Evolutionary conservation across 1,140 invertebrate genomes (phyloP), one percentile per base, ranked within the genome.

Genomic region (Drosophila equinoxialis): DNA sequence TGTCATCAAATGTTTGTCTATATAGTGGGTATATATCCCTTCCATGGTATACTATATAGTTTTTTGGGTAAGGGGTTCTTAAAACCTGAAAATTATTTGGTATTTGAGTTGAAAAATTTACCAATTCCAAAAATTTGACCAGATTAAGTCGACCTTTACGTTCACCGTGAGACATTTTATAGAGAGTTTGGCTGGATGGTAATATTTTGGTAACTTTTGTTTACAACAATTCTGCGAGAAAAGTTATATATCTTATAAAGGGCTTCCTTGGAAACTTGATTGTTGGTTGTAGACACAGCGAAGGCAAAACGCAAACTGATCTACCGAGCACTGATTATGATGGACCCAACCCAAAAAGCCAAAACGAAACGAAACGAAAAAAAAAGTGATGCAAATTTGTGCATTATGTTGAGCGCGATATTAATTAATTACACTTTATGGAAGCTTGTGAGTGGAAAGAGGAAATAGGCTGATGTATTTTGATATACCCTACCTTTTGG

Each of bases 351-450:
- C 45, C 45, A 51, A 51, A 51, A 51, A 23, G 0, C 17, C 45
- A 3, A 51, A 51, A 51, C 45, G 45, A 51, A 17, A 30, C 30
- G 6, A 30, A 30, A 30, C 30, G 6, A 26, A 26, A 5, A 26
- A 48, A 48, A 30, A 67, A 54, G 60, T 41, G 11, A 71, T 77
- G 76, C 59, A 65, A 68, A 75, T 63, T 42, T 63, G 54, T 72
- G 64, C 58, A 67, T 76, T 41, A 54, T 65, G 30, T 13, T 42
- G 55, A 80, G 79, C 65, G 33, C 75, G 57, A 79, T 86, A 91
- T 91, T 91, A 91, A 91, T 91, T 91, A 91, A 91, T 91, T 91
- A 91, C 84, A 91, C 89, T 91, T 81, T 63, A 83, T 77, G 70
- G 64, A 75, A 45, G 61, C 61, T 63, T 13, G 20, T n/a, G 42